Evolutionary conservation across 2,888 invertebrate genomes (phyloP), one percentile per base, ranked within the genome.

Genomic region (Carterocephalus palaemon): DNA sequence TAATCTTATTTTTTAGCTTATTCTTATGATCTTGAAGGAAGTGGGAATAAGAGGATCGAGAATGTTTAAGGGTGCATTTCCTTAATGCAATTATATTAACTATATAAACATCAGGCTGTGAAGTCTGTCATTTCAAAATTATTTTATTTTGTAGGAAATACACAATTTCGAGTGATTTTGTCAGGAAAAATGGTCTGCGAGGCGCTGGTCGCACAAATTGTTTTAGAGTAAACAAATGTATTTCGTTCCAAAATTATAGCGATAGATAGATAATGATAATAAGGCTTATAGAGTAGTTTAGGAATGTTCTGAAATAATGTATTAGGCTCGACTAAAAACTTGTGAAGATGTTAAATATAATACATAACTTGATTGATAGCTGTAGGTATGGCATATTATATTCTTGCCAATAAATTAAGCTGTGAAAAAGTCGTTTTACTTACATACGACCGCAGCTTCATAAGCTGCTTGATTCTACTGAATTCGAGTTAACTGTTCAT

Each of bases 391-490:
- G 50, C 39, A 46, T 33, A 33, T 52, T n/a, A 34, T 51, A 57
- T 52, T 58, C 59, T 62, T 63, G 62, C 58, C 62, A 56, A 42
- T 49, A 39, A 36, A 37, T 49, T 42, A 36, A 37, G 4, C 22
- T 28, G 13, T n/a, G n/a, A 31, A 7, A n/a, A 19, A 17, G 33
- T 42, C 33, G 34, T 28, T 3, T 20, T 15, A 9, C 4, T 9
- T 3, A 7, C 23, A 16, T 24, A 10, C 55, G 59, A 64, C 60
- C 55, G 69, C 70, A 70, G 70, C 65, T 57, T 57, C 48, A 32
- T 57, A 70, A 76, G 79, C 78, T 82, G 82, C 77, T 82, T 79
- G 77, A 77, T 77, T 51, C 53, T 48, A 54, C 60, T 60, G 67
- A 71, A 72, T 73, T 74, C 68, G 67, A 70, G 72, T 78, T 70